A percentile compares a stretch with the other conserved stretches of the same genome.
Conservation (phyloP, 1,140 invertebrate species). For the Acromyrmex echinatior region DNA sequence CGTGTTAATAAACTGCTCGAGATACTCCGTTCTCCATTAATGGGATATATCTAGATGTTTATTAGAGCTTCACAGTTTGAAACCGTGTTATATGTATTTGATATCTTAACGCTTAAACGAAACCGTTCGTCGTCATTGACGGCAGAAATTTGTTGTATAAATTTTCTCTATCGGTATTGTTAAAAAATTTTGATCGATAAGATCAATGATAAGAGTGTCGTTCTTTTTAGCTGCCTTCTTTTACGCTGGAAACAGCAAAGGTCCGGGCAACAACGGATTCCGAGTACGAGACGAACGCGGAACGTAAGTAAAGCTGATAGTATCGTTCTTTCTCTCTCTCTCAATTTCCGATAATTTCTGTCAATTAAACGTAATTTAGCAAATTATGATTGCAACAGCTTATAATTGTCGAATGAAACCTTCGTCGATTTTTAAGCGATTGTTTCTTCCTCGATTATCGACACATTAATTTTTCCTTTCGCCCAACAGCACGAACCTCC, state of each 20-base stretch:
- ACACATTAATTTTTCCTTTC: background rate
- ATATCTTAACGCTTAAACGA: background rate
- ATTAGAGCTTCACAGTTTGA: constrained; percentile 63
- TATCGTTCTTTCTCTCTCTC: no score
- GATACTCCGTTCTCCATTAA: constrained; percentile 29
- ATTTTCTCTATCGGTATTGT: background rate
- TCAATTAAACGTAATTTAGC: constrained; percentile 5
- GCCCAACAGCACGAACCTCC: constrained; percentile 88
- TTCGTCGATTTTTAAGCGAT: background rate
- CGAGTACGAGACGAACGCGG: constrained; percentile 93
- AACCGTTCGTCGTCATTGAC: constrained; percentile 29
- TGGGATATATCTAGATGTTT: constrained; percentile 57
- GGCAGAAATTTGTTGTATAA: background rate
- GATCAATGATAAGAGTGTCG: background rate
- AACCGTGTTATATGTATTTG: constrained; percentile 34
- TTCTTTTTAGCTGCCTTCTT: constrained; percentile 93
- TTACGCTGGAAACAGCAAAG: constrained; percentile 92
- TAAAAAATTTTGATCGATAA: background rate
- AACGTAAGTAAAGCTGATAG: constrained; percentile 83
- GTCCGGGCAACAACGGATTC: constrained; percentile 90
- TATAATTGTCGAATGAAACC: background rate
- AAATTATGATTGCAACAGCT: background rate
- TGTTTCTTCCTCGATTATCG: background rate
- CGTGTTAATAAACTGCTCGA: constrained; percentile 34
- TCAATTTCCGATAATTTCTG: no score